Base-by-base conservation (phyloP, 2,888 invertebrate genomes). In the Kryphioiulus occultus region DNA sequence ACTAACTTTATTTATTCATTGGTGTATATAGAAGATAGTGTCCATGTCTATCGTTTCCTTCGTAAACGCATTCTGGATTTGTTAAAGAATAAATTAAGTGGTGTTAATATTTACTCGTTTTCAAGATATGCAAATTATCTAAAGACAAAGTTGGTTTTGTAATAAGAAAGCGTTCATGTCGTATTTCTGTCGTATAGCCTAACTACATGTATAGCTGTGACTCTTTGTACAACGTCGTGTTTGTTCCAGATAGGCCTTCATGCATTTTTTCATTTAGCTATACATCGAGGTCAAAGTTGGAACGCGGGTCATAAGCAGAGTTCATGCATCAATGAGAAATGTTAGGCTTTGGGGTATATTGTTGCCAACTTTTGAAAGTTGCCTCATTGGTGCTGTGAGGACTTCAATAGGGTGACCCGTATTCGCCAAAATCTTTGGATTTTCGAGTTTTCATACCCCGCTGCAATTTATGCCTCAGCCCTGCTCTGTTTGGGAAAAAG, bases 221-320 rank as follows among this genome's bases (percentile, higher is more conserved):
- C 5, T 53, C 19, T 53, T 53, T 53, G 53, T 53, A n/a, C n/a
- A n/a, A n/a, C n/a, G n/a, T n/a, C n/a, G n/a, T n/a, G n/a, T n/a
- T 53, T n/a, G 53, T 17, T n/a, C 19, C 53, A n/a, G 68, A 19
- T 68, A 68, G 68, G 26, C 68, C 22, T 68, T 10, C 47, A 47
- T 10, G 12, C 47, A 68, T 26, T n/a, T 26, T 26, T 68, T 26
- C n/a, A n/a, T 68, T 68, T 12, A 22, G 22, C 9, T 1, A 68
- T 12, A 68, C 5, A 68, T 68, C 26, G 22, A 22, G 68, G 68
- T 4, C 68, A n/a, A 12, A 68, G n/a, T 68, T 68, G 22, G 68
- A 68, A 68, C 68, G 12, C n/a, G 68, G 68, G 68, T 68, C 68
- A 22, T 68, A 68, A 68, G 26, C 68, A 68, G 26, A 68, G 68